Conservation (phyloP, 2,113 vertebrate species). For the Apteryx owenii region DNA sequence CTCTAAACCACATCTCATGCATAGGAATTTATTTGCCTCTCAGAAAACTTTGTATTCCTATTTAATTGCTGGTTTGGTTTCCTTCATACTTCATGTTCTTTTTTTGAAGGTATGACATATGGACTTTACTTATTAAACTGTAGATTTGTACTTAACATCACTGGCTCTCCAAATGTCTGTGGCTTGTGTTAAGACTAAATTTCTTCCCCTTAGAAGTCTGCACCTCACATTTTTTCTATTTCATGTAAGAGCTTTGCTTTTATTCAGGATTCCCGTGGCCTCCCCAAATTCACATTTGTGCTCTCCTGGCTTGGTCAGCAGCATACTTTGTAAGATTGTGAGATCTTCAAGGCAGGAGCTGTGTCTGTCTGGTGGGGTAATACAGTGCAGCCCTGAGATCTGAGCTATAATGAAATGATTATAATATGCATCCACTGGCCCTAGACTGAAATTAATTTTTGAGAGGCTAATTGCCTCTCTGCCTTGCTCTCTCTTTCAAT, state of each 20-base stretch:
- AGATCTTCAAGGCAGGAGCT: neutral
- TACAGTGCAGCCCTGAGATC: neutral
- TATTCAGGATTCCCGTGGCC: neutral
- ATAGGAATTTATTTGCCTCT: constrained; percentile 4
- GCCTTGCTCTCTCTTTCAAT: neutral
- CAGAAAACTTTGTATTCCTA: neutral
- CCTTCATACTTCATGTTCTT: constrained; percentile 2
- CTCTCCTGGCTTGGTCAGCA: neutral
- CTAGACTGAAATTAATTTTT: neutral
- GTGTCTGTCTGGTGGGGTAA: neutral
- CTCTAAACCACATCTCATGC: neutral
- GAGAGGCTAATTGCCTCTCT: neutral
- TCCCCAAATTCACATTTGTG: neutral
- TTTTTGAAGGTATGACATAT: neutral
- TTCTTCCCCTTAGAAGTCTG: neutral
- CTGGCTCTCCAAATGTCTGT: neutral
- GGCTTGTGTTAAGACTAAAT: neutral
- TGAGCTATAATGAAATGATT: neutral
- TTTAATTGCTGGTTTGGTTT: constrained; percentile 11
- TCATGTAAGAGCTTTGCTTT: neutral
- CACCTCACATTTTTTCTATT: neutral
- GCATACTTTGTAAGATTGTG: neutral
- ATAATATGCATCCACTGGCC: neutral
- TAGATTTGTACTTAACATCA: neutral
- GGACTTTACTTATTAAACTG: neutral